Evolutionary conservation across 1,140 invertebrate species (phyloP).

Genomic region (Achatina immaculata): DNA sequence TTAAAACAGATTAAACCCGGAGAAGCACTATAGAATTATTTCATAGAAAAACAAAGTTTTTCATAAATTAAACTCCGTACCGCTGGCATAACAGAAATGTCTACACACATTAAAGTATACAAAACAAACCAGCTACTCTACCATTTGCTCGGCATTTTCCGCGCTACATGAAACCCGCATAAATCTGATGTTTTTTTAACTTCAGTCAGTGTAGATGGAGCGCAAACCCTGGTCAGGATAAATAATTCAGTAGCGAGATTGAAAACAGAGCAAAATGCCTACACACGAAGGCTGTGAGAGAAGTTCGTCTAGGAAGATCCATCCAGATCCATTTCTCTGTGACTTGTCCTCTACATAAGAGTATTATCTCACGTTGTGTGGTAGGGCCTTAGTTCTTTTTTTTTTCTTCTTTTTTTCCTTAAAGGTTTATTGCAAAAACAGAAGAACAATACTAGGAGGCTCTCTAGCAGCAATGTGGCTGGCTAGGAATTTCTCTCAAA

Average conservation of each 20-base stretch:
- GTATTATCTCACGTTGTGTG: constrained; percentile 2
- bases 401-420: too few relatives aligned
- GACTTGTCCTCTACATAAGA: neutral
- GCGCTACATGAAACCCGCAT: neutral
- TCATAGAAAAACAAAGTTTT: too few relatives aligned
- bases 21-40: too few relatives aligned
- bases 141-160: neutral
- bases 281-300: neutral
- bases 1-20: too few relatives aligned
- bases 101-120: neutral
- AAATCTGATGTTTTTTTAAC: neutral
- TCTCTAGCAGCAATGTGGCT: neutral
- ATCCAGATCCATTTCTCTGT: neutral
- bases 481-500: constrained; percentile 17
- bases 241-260: neutral
- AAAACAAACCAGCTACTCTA: neutral
- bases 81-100: too few relatives aligned
- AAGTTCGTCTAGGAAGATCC: neutral
- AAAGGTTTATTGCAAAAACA: neutral
- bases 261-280: neutral
- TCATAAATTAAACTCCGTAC: too few relatives aligned
- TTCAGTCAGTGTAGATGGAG: neutral
- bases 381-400: too few relatives aligned
- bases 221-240: neutral
- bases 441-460: neutral